Evolutionary conservation across 2,888 invertebrate species (phyloP).

Genomic region (Eilema sororculum): DNA sequence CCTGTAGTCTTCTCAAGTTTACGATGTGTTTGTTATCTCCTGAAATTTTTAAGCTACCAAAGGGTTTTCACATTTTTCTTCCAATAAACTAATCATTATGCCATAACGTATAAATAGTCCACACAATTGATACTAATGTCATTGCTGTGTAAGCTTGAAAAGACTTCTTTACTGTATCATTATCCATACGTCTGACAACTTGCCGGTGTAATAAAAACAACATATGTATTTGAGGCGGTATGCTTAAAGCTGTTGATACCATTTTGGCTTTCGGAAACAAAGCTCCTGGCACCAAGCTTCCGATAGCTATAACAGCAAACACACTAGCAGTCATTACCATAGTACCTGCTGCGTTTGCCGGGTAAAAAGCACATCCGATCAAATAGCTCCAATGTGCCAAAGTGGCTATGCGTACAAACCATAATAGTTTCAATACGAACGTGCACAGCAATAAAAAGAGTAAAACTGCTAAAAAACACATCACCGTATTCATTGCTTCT

Average conservation of each 20-base stretch:
- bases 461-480: conserved; percentile 56
- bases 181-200: conserved; percentile 50
- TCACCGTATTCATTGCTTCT: conserved; percentile 20
- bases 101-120: conserved; percentile 59
- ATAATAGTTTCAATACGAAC: conserved; percentile 55
- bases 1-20: not conserved
- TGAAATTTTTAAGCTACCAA: conserved; percentile 14
- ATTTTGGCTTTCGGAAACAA: conserved; percentile 62
- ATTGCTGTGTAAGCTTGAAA: conserved; percentile 58
- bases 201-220: conserved; percentile 60
- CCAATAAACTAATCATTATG: conserved; percentile 22
- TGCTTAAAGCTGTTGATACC: conserved; percentile 60
- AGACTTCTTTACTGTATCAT: conserved; percentile 55
- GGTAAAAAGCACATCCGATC: conserved; percentile 60
- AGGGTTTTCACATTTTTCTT: not conserved
- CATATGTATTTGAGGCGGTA: conserved; percentile 73
- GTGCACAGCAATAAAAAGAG: conserved; percentile 46
- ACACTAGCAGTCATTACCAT: conserved; percentile 54
- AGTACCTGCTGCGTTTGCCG: conserved; percentile 49
- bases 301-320: conserved; percentile 59
- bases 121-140: conserved; percentile 62
- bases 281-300: conserved; percentile 59
- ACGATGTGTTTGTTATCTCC: not conserved
- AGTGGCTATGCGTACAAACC: conserved; percentile 62
- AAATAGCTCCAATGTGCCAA: conserved; percentile 73